Base-by-base conservation (phyloP, 2,888 invertebrate species). In the Microctonus brassicae region DNA sequence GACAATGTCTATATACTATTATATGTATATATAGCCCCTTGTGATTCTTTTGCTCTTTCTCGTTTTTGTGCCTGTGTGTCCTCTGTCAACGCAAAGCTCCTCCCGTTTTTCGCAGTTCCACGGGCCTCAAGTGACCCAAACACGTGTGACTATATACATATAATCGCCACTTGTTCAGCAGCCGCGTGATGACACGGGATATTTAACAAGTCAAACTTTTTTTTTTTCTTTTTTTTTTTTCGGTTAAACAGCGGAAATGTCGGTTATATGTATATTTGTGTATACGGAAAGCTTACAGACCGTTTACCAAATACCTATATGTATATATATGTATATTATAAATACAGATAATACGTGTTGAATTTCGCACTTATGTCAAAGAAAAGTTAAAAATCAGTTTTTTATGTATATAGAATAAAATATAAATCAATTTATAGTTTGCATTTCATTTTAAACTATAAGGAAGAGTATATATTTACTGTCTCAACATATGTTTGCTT, bases 21-120 rank as follows among this genome's bases (percentile, higher is more conserved):
- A 20, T n/a, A n/a, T n/a, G 29, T 4, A 2, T 7, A 24, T 4
- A 2, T 7, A 24, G 22, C 13, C 2, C n/a, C 10, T 29, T 29
- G 4, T 29, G 29, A n/a, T n/a, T n/a, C n/a, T n/a, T 29, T 29
- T 29, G 3, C n/a, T 5, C 13, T 58, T 33, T 58, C 6, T 20
- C 2, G n/a, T 34, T n/a, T 42, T 17, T 5, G 47, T 17, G 5
- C 7, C 17, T 3, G 47, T 47, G 47, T 47, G 42, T 61, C 62
- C 61, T 71, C 60, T 70, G 70, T 70, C 70, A 70, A 58, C 70
- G 65, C 29, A 39, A 39, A 62, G 17, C 66, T 66, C 66, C 64
- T 64, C 65, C 61, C 24, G 53, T 66, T 70, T 66, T 70, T 65
- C 70, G 58, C 70, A 58, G 64, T 70, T 70, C 26, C 65, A 65